Base-by-base conservation (phyloP, 1,140 invertebrate genomes). In the Lysiphlebus fabarum region DNA sequence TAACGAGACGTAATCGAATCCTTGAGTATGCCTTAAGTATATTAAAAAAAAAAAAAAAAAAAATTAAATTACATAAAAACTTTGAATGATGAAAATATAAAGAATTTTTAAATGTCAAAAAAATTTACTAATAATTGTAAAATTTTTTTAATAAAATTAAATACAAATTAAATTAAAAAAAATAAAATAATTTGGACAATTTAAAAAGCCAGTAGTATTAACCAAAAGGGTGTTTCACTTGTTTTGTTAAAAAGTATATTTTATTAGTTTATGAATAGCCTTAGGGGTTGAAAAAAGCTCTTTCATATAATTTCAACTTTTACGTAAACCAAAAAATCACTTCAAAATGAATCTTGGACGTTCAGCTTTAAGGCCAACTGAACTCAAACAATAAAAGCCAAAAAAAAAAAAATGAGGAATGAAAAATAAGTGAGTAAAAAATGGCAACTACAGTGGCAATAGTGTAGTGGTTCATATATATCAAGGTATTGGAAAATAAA, bases 41-140 rank as follows among this genome's bases (percentile, higher is more conserved):
- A 7, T 10, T n/a, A 44, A 43, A 7, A 10, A 11, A 43, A 55
- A 44, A 43, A 7, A 10, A 11, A 43, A 55, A 38, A 26, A 41
- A 55, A 43, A 42, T 8, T 43, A 17, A 59, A 59, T 59, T 34
- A 44, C 12, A 42, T 40, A 40, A 42, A 55, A 55, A 38, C 40
- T 36, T 7, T 9, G 37, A 6, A 6, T 11, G 40, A 11, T 9
- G 40, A 17, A 45, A n/a, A 12, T 45, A 4, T 4, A 26, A 26
- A 26, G 17, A 26, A 26, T 26, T 26, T 26, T 26, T 4, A n/a
- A n/a, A 26, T 26, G 17, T 26, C 17, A 26, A 26, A 26, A 26
- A 26, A 26, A 26, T 26, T 26, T 26, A 26, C 17, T 26, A 26
- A 26, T 26, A 26, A 26, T 26, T 26, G 1, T 26, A 2, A 26